A percentile compares a stretch with the other conserved stretches of the same genome.
Conservation (phyloP, 2,888 invertebrate species). For the Scaeva pyrastri region DNA sequence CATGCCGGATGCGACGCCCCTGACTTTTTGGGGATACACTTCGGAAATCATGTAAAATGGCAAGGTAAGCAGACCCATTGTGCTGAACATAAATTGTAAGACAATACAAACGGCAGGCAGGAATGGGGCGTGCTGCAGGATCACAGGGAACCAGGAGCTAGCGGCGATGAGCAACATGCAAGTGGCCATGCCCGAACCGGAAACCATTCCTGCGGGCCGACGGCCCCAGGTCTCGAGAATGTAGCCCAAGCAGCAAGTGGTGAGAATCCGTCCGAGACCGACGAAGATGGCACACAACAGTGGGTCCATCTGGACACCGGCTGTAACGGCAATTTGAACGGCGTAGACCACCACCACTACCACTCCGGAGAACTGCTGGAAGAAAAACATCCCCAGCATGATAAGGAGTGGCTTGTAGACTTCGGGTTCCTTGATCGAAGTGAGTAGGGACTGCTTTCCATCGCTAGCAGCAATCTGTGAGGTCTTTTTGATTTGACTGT, state of each 20-base stretch:
- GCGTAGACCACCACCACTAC: conserved; percentile 90
- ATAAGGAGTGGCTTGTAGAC: conserved; percentile 83
- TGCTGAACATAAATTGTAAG: conserved; percentile 84
- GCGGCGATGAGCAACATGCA: conserved; percentile 86
- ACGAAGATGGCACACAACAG: conserved; percentile 88
- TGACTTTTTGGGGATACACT: conserved; percentile 87
- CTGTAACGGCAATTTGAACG: conserved; percentile 87
- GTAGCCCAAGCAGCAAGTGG: conserved; percentile 87
- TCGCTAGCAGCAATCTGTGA: conserved; percentile 79
- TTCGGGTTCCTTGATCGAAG: conserved; percentile 81
- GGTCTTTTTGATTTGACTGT: conserved; percentile 80
- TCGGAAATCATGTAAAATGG: conserved; percentile 92
- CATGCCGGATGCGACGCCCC: conserved; percentile 89
- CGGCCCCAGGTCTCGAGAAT: conserved; percentile 87
- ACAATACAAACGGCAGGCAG: conserved; percentile 81
- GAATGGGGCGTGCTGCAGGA: conserved; percentile 78
- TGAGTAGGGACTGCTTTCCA: conserved; percentile 78
- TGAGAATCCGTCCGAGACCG: conserved; percentile 87
- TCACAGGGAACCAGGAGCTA: conserved; percentile 83
- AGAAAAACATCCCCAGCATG: conserved; percentile 88
- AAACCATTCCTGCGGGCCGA: conserved; percentile 87
- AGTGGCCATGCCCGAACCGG: conserved; percentile 87
- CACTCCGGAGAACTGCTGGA: conserved; percentile 89
- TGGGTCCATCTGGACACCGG: conserved; percentile 87
- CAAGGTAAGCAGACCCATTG: conserved; percentile 85